A percentile compares a stretch with the other conserved stretches of the same genome.
These are phyloP conservation scores for Euthynnus affinis DNA, from an alignment of 2,797 vertebrate genomes.

Conservation along the genomic window DNA sequence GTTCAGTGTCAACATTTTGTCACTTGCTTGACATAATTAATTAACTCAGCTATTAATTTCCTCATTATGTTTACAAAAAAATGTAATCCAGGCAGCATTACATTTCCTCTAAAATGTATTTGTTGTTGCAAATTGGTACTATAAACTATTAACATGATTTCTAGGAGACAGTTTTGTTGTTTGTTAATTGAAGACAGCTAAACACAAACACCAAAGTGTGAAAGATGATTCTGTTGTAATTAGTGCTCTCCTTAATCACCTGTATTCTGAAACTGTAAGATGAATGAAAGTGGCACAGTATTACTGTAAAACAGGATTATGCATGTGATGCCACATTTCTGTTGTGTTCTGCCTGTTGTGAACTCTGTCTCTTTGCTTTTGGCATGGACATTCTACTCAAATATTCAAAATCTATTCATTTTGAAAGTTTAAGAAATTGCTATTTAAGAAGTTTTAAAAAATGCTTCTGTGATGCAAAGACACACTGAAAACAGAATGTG, in stretches of 20 bases:
- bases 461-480: neutral
- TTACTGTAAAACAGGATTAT: too few relatives aligned
- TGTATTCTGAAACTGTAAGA: neutral
- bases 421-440: neutral
- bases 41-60: neutral
- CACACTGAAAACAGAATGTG: neutral
- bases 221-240: conserved; percentile 16
- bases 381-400: too few relatives aligned
- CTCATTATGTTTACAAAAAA: neutral
- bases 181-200: conserved; percentile 2
- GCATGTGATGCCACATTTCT: neutral
- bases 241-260: neutral
- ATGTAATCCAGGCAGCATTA: neutral
- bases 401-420: too few relatives aligned
- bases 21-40: too few relatives aligned
- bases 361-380: too few relatives aligned
- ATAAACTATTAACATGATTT: too few relatives aligned
- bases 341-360: too few relatives aligned
- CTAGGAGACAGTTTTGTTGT: neutral
- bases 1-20: too few relatives aligned
- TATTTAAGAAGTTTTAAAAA: neutral
- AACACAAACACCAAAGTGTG: neutral
- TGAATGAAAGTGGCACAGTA: neutral
- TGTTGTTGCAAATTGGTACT: too few relatives aligned
- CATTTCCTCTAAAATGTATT: neutral